These are phyloP conservation scores for Leucania comma DNA, from an alignment of 2,888 invertebrate genomes.

Conservation along the genomic window DNA sequence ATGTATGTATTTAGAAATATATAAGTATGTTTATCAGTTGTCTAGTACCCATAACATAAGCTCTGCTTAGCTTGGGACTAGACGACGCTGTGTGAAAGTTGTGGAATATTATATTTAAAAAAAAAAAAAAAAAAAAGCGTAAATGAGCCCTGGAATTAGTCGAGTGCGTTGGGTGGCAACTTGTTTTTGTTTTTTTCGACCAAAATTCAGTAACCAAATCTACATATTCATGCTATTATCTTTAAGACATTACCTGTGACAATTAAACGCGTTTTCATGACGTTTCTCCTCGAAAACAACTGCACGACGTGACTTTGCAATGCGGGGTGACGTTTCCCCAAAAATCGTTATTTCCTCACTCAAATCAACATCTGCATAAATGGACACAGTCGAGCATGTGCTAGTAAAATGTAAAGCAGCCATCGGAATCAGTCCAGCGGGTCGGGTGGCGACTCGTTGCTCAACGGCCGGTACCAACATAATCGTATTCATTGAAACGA, in stretches of 20 bases:
- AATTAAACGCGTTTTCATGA: neutral
- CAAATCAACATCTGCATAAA: neutral
- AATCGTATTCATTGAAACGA: constrained; percentile 65
- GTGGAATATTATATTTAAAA: no score
- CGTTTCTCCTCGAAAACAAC: neutral
- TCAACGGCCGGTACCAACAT: constrained; percentile 42
- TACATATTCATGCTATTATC: no score
- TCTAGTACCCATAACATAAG: no score
- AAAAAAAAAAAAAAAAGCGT: no score
- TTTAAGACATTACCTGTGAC: neutral
- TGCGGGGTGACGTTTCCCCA: neutral
- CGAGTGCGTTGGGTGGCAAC: no score
- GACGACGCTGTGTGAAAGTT: no score
- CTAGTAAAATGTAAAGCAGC: constrained; percentile 5
- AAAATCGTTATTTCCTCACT: neutral
- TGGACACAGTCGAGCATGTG: neutral
- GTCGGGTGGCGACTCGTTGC: constrained; percentile 54
- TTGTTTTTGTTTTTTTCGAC: no score
- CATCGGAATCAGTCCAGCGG: constrained; percentile 51
- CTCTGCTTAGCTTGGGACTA: no score
- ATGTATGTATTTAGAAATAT: no score
- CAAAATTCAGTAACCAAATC: no score
- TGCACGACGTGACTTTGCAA: constrained; percentile 6
- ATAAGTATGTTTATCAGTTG: no score
- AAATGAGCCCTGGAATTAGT: no score